A percentile compares a stretch with the other conserved stretches of the same genome.
Conservation (phyloP, 64 coral and sea anemone genomes). For the Stichodactyla mertensii region DNA sequence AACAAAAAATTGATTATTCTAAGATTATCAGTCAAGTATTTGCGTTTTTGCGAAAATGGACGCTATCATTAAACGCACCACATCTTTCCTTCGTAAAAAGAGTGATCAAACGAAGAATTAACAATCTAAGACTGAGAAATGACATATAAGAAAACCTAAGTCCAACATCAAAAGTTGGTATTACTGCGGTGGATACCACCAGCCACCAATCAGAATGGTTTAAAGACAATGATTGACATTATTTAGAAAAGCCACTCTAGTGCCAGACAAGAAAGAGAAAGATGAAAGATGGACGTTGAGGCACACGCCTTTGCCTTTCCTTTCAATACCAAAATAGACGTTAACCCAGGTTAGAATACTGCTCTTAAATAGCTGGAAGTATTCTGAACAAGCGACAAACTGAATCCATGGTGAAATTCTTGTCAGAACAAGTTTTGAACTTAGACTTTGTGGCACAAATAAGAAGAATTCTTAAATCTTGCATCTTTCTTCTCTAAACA, state of each 20-base stretch:
- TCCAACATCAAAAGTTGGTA: not conserved
- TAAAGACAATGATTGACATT: not conserved
- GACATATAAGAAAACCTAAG: not conserved
- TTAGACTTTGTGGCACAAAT: not conserved
- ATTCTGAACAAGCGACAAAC: not conserved
- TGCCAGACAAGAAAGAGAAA: not conserved
- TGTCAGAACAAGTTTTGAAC: not conserved
- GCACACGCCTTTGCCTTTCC: constrained; percentile 1
- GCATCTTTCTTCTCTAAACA: no score
- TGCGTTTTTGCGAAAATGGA: no score
- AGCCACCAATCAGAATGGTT: not conserved
- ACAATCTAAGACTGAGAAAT: no score
- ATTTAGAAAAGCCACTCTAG: not conserved
- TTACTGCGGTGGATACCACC: not conserved
- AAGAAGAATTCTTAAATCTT: no score
- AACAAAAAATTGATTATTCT: no score
- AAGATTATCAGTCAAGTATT: no score
- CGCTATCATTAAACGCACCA: no score
- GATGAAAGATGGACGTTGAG: not conserved
- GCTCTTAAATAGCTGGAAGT: constrained; percentile 2
- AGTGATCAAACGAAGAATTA: no score
- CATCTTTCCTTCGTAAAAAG: no score
- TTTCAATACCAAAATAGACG: not conserved
- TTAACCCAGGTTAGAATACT: not conserved
- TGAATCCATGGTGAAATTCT: no score